A percentile compares a stretch with the other conserved stretches of the same genome.
Conservation (phyloP, 2,797 vertebrate genomes). For the Poecilia velifera region DNA sequence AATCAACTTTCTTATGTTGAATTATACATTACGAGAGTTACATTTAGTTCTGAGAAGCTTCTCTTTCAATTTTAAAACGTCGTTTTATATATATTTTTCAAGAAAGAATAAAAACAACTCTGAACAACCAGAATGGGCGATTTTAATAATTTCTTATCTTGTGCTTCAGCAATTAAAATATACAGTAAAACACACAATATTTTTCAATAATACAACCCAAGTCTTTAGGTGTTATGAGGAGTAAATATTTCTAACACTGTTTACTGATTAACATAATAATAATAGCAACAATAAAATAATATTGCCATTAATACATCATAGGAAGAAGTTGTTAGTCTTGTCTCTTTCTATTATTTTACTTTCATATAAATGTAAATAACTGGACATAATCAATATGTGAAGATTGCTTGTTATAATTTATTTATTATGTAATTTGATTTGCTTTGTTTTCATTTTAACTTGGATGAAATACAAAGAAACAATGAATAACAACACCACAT, state of each 20-base stretch:
- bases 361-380: neutral
- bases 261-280: neutral
- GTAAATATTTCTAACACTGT: neutral
- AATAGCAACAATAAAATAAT: neutral
- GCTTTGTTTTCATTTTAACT: neutral
- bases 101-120: neutral
- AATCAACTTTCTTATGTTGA: neutral
- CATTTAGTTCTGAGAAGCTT: neutral
- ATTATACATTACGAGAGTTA: neutral
- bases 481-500: neutral
- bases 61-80: neutral
- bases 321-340: neutral
- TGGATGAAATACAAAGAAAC: neutral
- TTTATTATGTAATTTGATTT: neutral
- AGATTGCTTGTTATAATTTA: neutral
- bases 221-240: neutral
- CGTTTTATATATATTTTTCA: neutral
- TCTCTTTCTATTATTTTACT: neutral
- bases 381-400: neutral
- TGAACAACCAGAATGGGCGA: neutral
- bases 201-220: neutral
- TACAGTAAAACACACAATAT: neutral
- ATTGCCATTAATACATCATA: neutral
- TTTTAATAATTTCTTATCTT: neutral
- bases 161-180: neutral